These are phyloP conservation scores for Plodia interpunctella DNA, from an alignment of 1,140 invertebrate genomes.

Conservation along the genomic window DNA sequence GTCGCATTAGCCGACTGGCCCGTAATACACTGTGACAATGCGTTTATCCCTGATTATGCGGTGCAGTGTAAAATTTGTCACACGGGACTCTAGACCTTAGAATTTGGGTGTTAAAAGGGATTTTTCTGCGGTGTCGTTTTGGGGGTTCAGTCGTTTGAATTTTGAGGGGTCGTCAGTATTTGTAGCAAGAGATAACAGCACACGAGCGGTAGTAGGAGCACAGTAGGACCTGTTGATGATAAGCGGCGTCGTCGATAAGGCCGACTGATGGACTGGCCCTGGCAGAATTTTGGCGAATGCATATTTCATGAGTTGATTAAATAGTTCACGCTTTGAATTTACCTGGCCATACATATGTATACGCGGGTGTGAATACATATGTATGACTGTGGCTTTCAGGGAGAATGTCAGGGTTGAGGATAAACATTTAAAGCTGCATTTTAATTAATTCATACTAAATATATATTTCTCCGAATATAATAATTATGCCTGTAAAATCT, in stretches of 20 bases:
- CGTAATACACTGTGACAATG: conserved; percentile 65
- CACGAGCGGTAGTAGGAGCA: conserved; percentile 63
- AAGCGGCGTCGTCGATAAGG: conserved; percentile 70
- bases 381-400: conserved; percentile 25
- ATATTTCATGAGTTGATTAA: conserved; percentile 75
- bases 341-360: conserved; percentile 34
- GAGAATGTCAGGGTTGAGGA: background rate
- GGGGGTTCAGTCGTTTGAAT: conserved; percentile 17
- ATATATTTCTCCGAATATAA: too few species aligned
- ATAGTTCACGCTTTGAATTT: conserved; percentile 70
- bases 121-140: background rate
- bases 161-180: conserved; percentile 50
- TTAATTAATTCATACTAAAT: background rate
- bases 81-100: conserved; percentile 28
- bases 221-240: conserved; percentile 71
- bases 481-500: too few species aligned
- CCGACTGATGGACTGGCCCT: conserved; percentile 62
- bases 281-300: conserved; percentile 69
- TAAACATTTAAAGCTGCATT: background rate
- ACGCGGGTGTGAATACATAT: conserved; percentile 29
- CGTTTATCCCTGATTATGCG: conserved; percentile 59
- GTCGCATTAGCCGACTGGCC: conserved; percentile 59
- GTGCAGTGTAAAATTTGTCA: conserved; percentile 18
- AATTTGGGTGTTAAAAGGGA: background rate
- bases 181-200: conserved; percentile 72